Conservation (phyloP, 2,113 vertebrate species). For the Psilopsiagon aymara region DNA sequence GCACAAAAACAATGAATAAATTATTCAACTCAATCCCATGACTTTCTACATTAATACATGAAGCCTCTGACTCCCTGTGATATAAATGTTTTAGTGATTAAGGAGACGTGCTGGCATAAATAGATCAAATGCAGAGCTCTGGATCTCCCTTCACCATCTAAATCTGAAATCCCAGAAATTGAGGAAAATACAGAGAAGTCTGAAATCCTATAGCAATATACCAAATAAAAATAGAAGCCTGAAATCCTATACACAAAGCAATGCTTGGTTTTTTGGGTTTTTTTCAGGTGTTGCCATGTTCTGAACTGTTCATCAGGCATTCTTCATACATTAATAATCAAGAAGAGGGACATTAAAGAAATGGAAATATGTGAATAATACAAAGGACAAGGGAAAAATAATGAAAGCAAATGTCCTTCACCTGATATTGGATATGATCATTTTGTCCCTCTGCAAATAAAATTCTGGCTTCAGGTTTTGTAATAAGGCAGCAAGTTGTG, state of each 20-base stretch:
- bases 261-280: slow-evolving; percentile 41
- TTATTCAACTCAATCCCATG: slow-evolving; percentile 7
- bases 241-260: slow-evolving; percentile 50
- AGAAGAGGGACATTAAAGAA: slow-evolving; percentile 56
- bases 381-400: slow-evolving; percentile 58
- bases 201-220: slow-evolving; percentile 20
- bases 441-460: slow-evolving; percentile 36
- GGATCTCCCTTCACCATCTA: neutral
- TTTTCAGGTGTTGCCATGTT: slow-evolving; percentile 62
- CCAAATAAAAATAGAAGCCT: neutral
- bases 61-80: slow-evolving; percentile 40
- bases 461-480: slow-evolving; percentile 13
- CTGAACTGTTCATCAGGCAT: slow-evolving; percentile 61
- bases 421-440: slow-evolving; percentile 41
- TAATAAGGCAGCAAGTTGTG: slow-evolving; percentile 14
- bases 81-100: slow-evolving; percentile 43
- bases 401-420: slow-evolving; percentile 48
- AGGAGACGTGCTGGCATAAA: slow-evolving; percentile 47
- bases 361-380: slow-evolving; percentile 68
- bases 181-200: neutral
- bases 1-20: slow-evolving; percentile 46
- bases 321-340: slow-evolving; percentile 67
- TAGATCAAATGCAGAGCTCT: slow-evolving; percentile 45
- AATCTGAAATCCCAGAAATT: slow-evolving; percentile 32
- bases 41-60: slow-evolving; percentile 20